Conservation (phyloP, 1,140 invertebrate species). For the Ctenoplectra terminalis region DNA sequence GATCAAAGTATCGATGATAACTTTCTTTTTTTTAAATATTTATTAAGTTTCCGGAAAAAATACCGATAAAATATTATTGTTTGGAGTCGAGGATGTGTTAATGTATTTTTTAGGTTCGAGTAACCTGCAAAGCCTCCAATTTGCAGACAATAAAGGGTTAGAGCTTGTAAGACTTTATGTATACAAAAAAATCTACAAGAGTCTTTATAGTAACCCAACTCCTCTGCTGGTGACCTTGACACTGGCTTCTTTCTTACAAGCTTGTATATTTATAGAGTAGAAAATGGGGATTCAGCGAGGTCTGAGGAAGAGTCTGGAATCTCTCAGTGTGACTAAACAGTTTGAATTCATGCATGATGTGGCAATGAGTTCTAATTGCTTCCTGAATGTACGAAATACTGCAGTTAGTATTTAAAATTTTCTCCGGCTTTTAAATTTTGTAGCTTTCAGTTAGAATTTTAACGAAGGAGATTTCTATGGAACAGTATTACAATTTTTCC, state of each 20-base stretch:
- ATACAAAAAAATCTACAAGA: not conserved
- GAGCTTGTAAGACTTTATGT: not conserved
- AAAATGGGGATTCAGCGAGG: conserved; percentile 1
- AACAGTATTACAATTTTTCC: not conserved
- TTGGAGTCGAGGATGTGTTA: too few relatives aligned
- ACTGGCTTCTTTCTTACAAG: conserved; percentile 79
- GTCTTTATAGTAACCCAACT: conserved; percentile 15
- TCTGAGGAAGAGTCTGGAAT: conserved; percentile 7
- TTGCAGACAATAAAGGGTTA: not conserved
- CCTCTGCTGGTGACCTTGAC: conserved; percentile 85
- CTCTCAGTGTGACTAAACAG: conserved; percentile 1
- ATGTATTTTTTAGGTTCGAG: too few relatives aligned
- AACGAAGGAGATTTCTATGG: not conserved
- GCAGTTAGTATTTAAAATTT: not conserved
- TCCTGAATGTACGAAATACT: not conserved
- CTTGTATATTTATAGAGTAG: conserved; percentile 33
- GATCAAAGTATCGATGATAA: too few relatives aligned
- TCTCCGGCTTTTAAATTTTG: not conserved
- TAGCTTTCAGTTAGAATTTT: not conserved
- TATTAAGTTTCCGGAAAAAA: too few relatives aligned
- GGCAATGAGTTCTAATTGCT: not conserved
- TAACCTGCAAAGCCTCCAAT: too few relatives aligned
- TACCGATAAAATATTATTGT: too few relatives aligned
- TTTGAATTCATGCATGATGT: not conserved
- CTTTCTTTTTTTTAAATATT: too few relatives aligned